Conservation (phyloP, 1,140 invertebrate species). For the Scaptomyza montana region DNA sequence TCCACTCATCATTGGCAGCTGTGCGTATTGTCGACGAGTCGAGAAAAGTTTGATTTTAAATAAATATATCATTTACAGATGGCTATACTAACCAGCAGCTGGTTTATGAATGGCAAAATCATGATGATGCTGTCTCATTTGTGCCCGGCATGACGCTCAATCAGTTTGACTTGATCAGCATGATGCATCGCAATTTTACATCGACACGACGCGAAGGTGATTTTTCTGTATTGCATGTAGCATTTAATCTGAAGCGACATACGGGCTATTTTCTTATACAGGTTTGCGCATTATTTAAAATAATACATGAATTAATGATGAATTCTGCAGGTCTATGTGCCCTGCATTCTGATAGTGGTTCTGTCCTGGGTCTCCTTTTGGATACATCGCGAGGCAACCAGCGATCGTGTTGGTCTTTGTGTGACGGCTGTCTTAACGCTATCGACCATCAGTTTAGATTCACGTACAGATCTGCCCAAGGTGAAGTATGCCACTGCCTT, state of each 20-base stretch:
- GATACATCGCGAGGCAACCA: constrained; percentile 97
- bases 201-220: constrained; percentile 91
- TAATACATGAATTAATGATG: no score
- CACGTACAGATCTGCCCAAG: constrained; percentile 94
- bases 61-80: constrained; percentile 85
- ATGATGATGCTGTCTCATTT: constrained; percentile 92
- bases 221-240: constrained; percentile 95
- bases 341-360: constrained; percentile 96
- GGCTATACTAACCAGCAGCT: constrained; percentile 95
- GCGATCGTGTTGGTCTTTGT: constrained; percentile 88
- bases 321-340: constrained; percentile 91
- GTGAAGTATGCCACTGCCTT: constrained; percentile 96
- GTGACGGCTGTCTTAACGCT: constrained; percentile 96
- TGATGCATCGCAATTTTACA: constrained; percentile 91
- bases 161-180: constrained; percentile 95
- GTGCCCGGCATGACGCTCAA: constrained; percentile 94
- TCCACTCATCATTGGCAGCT: constrained; percentile 96
- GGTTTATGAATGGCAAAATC: constrained; percentile 94
- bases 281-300: constrained; percentile 75
- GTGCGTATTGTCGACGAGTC: constrained; percentile 87
- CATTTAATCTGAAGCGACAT: constrained; percentile 95
- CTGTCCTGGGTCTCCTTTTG: constrained; percentile 98
- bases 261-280: constrained; percentile 97
- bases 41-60: no score
- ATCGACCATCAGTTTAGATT: constrained; percentile 95